Base-by-base conservation (phyloP, 2,888 invertebrate genomes). In the Entomobrya multifasciata region DNA sequence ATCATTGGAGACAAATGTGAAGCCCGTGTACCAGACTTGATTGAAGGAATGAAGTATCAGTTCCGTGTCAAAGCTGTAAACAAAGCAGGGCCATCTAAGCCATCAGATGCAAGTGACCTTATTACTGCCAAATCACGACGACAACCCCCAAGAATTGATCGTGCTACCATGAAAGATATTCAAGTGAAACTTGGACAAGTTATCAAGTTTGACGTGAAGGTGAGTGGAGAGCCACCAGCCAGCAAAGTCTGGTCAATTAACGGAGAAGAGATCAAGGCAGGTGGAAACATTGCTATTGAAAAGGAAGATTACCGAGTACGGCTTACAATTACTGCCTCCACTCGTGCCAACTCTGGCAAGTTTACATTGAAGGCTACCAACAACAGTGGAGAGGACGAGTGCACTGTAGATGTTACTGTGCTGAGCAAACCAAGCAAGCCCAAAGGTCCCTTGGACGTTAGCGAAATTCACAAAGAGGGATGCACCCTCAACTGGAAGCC, bases 181-280 rank as follows among this genome's bases (percentile, higher is more conserved):
- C 97, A 96, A 0, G 95, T 99, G 90, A 98, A 98, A 93, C 97
- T 97, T 92, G 98, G 98, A 49, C 98, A 99, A 93, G 95, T 97
- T 0, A 96, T 99, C 91, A 95, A 96, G 89, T 96, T 96, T 92
- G 98, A 99, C 91, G 97, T 99, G 90, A 97, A 97, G 92, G 99
- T 96, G 92, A 97, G 97, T 88, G 99, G 99, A 92, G 99, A 99
- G 93, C 99, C 99, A 1, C 97, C 97, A 91, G 99, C 99, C 0
- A 96, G 96, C 91, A 97, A 96, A 36, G 95, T 95, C 91, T 99
- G 99, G 99, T 94, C 95, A 92, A 94, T 96, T 91, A 96, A 96
- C 78, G 95, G 95, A 89, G 95, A 96, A 92, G 96, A 96, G 93
- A 95, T 96, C 89, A 98, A 99, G 90, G 96, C 98, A 85, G 99